These are phyloP conservation scores for Porites evermanni DNA, from an alignment of 92 coral and sea anemone genomes.

Conservation along the genomic window DNA sequence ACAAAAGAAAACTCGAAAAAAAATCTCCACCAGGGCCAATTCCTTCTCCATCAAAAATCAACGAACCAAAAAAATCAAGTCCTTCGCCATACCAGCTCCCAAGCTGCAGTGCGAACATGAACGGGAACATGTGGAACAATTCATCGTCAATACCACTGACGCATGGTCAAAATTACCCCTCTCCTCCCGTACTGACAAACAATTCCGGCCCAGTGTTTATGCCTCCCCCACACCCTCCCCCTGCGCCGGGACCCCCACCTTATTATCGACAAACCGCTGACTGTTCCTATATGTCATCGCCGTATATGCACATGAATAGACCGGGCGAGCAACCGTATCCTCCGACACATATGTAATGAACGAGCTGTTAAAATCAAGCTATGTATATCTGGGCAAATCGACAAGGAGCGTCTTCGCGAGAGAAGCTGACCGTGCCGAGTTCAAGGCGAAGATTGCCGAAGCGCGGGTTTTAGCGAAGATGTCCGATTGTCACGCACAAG, in stretches of 20 bases:
- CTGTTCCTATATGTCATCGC: constrained; percentile 88
- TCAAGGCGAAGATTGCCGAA: constrained; percentile 26
- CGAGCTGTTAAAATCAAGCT: background rate
- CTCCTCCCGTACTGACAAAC: constrained; percentile 86
- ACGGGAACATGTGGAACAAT: constrained; percentile 62
- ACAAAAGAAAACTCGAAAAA: constrained; percentile 77
- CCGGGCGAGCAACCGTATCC: constrained; percentile 57
- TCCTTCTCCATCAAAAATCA: constrained; percentile 59
- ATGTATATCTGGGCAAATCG: constrained; percentile 4
- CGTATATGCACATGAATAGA: constrained; percentile 80
- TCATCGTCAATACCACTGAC: constrained; percentile 58
- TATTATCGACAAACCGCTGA: constrained; percentile 76
- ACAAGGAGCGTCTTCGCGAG: background rate
- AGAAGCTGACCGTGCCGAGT: background rate
- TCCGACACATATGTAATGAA: constrained; percentile 72
- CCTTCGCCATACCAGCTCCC: constrained; percentile 81
- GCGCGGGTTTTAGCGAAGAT: background rate
- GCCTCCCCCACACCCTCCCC: constrained; percentile 87
- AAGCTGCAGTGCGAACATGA: constrained; percentile 77
- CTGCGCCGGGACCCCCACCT: constrained; percentile 74
- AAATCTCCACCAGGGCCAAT: constrained; percentile 72
- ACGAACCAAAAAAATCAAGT: constrained; percentile 68
- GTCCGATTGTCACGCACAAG: background rate
- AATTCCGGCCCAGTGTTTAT: constrained; percentile 92
- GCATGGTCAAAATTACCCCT: constrained; percentile 65